These are phyloP conservation scores for Acarapis woodi DNA, from an alignment of 1,140 invertebrate genomes.

Conservation along the genomic window DNA sequence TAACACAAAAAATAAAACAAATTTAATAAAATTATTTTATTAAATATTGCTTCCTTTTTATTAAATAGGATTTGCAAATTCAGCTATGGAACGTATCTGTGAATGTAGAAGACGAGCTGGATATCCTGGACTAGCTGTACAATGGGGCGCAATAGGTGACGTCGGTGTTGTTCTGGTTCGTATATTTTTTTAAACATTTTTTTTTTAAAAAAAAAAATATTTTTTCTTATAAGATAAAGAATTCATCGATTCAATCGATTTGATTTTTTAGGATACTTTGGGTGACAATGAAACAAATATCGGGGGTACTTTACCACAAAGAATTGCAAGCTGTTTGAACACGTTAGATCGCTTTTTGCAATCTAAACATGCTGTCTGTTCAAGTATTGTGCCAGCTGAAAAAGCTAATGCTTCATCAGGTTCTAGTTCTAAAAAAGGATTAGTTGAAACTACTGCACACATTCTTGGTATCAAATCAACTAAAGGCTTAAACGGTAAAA, in stretches of 20 bases:
- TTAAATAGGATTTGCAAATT: conserved; percentile 86
- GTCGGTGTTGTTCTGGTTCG: conserved; percentile 63
- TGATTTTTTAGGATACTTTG: conserved; percentile 56
- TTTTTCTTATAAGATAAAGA: too few relatives aligned
- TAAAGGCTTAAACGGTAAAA: conserved; percentile 34
- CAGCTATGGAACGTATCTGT: conserved; percentile 73
- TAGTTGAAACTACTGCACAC: conserved; percentile 43
- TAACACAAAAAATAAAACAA: too few relatives aligned
- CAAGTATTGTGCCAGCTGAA: conserved; percentile 5
- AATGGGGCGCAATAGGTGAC: conserved; percentile 91
- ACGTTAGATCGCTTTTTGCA: conserved; percentile 43
- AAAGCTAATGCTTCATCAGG: conserved; percentile 31
- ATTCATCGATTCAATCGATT: too few relatives aligned
- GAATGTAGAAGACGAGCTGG: conserved; percentile 46
- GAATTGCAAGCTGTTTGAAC: conserved; percentile 53
- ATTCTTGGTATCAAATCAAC: conserved; percentile 61
- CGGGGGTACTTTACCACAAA: conserved; percentile 66
- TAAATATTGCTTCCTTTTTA: too few relatives aligned
- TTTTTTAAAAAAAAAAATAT: too few relatives aligned
- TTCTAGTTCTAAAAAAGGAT: conserved; percentile 16
- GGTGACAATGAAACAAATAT: conserved; percentile 58
- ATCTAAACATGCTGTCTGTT: conserved; percentile 7
- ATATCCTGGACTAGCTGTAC: conserved; percentile 48
- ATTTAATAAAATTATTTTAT: too few relatives aligned
- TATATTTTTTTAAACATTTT: too few relatives aligned